Conservation (phyloP, 2,113 vertebrate species). For the Ramphastos sulfuratus region DNA sequence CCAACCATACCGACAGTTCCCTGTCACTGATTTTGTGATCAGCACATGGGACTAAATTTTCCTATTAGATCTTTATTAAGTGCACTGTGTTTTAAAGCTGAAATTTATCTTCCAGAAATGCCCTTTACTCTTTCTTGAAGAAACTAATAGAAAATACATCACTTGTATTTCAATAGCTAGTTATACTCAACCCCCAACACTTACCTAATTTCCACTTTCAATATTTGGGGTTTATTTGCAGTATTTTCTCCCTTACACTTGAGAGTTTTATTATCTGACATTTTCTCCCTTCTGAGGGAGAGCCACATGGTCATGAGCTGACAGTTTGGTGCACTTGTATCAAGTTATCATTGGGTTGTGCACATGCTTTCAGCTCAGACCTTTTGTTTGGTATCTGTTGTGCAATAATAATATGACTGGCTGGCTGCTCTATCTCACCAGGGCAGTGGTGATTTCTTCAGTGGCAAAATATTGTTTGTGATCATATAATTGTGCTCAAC, state of each 20-base stretch:
- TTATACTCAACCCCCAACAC: neutral
- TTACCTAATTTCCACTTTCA: neutral
- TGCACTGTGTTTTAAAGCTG: neutral
- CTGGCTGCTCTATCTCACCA: neutral
- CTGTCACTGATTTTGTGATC: neutral
- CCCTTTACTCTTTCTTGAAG: neutral
- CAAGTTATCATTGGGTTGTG: neutral
- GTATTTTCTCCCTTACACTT: neutral
- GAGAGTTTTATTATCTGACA: neutral
- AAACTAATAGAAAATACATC: neutral
- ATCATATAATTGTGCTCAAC: neutral
- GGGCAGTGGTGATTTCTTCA: neutral
- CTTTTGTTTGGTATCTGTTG: neutral
- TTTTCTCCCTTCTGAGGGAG: neutral
- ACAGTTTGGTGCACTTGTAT: neutral
- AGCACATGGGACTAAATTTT: neutral
- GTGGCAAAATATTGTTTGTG: constrained; percentile 12
- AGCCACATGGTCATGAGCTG: neutral
- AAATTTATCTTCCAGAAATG: neutral
- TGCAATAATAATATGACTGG: neutral
- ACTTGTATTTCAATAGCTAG: neutral
- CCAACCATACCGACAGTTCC: neutral
- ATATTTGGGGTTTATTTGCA: neutral
- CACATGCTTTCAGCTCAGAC: neutral
- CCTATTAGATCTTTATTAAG: neutral